Percentiles rank a stretch among this genome's conserved stretches.
Conservation (phyloP, 2,888 invertebrate species). For the Acanthosepion pharaonis region DNA sequence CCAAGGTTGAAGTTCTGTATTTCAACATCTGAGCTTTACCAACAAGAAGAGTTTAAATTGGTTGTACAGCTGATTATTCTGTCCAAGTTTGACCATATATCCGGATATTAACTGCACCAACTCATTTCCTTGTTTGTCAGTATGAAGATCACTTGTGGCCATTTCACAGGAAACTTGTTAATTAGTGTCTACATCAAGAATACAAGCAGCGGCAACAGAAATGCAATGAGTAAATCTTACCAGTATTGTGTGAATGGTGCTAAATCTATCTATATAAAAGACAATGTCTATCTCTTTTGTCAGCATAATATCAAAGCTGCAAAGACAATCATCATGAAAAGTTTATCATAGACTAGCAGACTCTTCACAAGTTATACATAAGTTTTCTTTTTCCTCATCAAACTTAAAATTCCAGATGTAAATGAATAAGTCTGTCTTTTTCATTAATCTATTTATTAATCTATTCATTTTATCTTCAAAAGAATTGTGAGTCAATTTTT, state of each 20-base stretch:
- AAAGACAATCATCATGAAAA: not conserved
- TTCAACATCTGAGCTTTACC: not conserved
- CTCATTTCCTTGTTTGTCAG: constrained; percentile 12
- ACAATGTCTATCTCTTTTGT: not conserved
- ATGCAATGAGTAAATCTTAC: not conserved
- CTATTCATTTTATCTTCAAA: no score
- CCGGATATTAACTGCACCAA: constrained; percentile 21
- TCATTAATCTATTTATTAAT: not conserved
- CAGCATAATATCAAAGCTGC: not conserved
- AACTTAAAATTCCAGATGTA: not conserved
- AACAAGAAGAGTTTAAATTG: constrained; percentile 33
- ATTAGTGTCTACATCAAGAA: not conserved
- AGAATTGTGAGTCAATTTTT: no score
- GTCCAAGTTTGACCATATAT: not conserved
- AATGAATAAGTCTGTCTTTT: not conserved
- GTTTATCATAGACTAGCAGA: not conserved
- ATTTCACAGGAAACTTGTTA: constrained; percentile 33
- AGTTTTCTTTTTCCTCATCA: not conserved
- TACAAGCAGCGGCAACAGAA: not conserved
- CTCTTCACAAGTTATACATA: not conserved
- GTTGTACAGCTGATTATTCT: not conserved
- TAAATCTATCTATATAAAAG: not conserved
- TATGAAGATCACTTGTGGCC: constrained; percentile 11
- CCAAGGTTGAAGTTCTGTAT: not conserved
- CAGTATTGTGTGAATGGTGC: not conserved